phyloP scores from a whole-genome alignment of 2,888 invertebrate genomes.

The Ophion obscuratus region DNA sequence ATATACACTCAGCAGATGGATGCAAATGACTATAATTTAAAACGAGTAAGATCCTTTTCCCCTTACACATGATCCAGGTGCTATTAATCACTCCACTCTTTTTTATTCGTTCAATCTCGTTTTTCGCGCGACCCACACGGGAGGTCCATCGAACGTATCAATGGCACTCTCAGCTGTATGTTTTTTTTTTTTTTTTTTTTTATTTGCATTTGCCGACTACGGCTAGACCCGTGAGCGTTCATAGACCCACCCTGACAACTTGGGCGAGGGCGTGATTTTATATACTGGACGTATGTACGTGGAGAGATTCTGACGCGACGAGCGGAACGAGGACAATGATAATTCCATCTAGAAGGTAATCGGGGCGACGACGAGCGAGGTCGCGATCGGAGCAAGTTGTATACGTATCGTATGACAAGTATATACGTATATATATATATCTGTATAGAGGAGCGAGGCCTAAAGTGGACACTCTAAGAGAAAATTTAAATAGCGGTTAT shows the following conservation, averaged over 20 bases:
- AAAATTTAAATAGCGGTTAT: too few species aligned
- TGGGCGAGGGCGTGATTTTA: constrained; percentile 45
- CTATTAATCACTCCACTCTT: constrained; percentile 45
- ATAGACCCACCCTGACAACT: constrained; percentile 37
- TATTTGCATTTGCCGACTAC: constrained; percentile 5
- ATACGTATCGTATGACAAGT: constrained; percentile 30
- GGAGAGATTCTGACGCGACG: constrained; percentile 29
- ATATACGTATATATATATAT: background rate
- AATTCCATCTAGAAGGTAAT: constrained; percentile 56
- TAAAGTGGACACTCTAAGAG: too few species aligned
- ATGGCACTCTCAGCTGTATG: constrained; percentile 31
- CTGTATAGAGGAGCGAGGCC: background rate
- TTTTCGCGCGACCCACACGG: constrained; percentile 43
- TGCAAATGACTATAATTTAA: constrained; percentile 31
- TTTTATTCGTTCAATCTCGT: constrained; percentile 30
- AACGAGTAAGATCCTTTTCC: constrained; percentile 20
- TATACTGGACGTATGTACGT: constrained; percentile 40
- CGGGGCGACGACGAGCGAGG: constrained; percentile 55
- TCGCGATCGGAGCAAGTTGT: constrained; percentile 29
- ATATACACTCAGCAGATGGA: constrained; percentile 4
- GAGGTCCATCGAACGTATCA: constrained; percentile 49
- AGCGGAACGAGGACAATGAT: constrained; percentile 58
- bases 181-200: constrained; percentile 19
- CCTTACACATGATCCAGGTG: constrained; percentile 17
- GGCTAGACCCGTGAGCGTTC: constrained; percentile 23